Evolutionary conservation across 2,113 vertebrate genomes (phyloP).

Genomic region (Rynchops niger): DNA sequence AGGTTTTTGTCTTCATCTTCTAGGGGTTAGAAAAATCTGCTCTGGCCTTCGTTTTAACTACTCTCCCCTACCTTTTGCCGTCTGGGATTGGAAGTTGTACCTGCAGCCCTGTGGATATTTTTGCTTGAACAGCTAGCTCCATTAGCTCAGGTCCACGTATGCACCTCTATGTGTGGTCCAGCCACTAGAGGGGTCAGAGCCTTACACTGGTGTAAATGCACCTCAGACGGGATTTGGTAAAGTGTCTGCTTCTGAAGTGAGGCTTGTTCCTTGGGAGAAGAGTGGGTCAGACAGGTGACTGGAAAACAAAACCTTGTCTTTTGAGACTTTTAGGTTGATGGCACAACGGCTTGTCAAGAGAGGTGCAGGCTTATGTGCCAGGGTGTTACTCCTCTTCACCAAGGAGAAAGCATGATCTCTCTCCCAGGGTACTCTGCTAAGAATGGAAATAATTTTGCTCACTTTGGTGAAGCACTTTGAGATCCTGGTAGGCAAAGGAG

Average conservation of each 20-base stretch:
- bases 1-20: neutral
- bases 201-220: neutral
- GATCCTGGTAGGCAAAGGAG: neutral
- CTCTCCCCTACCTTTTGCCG: neutral
- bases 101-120: neutral
- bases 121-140: neutral
- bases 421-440: neutral
- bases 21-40: neutral
- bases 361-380: neutral
- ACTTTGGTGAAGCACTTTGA: neutral
- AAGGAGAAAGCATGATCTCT: neutral
- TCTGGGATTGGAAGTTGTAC: neutral
- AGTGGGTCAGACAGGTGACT: neutral
- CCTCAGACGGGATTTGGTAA: neutral
- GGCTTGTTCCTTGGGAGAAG: neutral
- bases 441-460: neutral
- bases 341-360: neutral
- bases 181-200: neutral
- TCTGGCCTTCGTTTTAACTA: neutral
- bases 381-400: neutral
- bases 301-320: neutral
- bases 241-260: neutral
- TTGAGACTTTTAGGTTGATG: neutral
- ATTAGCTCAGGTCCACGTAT: rapidly evolving
- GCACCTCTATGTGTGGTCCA: neutral